Percentiles rank a stretch among this genome's conserved stretches.
These are phyloP conservation scores for Clarias fuscus DNA, from an alignment of 2,797 vertebrate genomes.

Conservation along the genomic window DNA sequence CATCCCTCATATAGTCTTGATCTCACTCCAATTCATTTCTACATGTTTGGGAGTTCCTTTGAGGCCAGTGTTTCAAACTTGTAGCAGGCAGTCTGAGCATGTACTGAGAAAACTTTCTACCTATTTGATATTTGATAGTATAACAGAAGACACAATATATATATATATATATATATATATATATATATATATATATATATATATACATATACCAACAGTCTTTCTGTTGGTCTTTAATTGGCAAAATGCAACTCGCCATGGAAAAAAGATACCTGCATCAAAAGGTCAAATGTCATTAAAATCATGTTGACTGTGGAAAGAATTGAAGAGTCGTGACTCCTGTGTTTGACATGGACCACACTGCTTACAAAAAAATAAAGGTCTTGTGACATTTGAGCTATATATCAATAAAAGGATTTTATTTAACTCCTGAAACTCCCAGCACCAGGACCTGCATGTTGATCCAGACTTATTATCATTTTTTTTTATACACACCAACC, in stretches of 20 bases:
- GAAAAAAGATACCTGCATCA: neutral
- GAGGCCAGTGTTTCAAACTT: too few species aligned
- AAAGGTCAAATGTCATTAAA: constrained; percentile 52
- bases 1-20: too few species aligned
- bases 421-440: constrained; percentile 7
- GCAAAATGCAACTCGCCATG: constrained; percentile 28
- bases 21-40: too few species aligned
- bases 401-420: constrained; percentile 24
- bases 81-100: too few species aligned
- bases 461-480: neutral
- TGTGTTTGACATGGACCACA: constrained; percentile 22
- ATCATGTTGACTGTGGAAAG: constrained; percentile 42
- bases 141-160: too few species aligned
- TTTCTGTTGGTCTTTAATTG: constrained; percentile 34
- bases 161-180: too few species aligned
- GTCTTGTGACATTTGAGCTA: constrained; percentile 21
- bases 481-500: neutral
- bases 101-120: too few species aligned
- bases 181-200: too few species aligned
- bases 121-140: too few species aligned
- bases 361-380: constrained; percentile 31
- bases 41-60: too few species aligned
- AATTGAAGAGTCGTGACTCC: constrained; percentile 20
- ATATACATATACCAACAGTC: too few species aligned
- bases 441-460: neutral